These are phyloP conservation scores for Magallana angulata DNA, from an alignment of 1,140 invertebrate species.

Conservation along the genomic window DNA sequence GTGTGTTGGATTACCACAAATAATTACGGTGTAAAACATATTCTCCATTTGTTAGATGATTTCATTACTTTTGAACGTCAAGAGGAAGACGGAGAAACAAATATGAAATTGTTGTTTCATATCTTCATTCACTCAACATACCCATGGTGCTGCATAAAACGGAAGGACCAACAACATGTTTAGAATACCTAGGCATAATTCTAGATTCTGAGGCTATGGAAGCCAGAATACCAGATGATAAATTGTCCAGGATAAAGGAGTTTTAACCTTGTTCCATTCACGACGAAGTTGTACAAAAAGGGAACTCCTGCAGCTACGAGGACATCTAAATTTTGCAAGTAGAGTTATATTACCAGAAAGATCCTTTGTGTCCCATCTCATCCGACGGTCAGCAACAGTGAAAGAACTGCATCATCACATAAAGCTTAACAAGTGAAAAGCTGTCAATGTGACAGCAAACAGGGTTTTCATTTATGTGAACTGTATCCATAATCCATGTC, in stretches of 20 bases:
- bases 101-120: background rate
- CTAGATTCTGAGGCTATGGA: slow-evolving; percentile 42
- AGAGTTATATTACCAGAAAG: slow-evolving; percentile 39
- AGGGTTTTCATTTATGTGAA: too few relatives aligned
- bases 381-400: background rate
- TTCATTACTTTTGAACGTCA: too few relatives aligned
- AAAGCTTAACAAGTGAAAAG: background rate
- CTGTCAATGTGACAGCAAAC: too few relatives aligned
- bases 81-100: background rate
- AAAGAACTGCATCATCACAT: slow-evolving; percentile 42
- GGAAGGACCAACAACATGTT: slow-evolving; percentile 28
- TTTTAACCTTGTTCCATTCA: background rate
- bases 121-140: background rate
- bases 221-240: slow-evolving; percentile 37
- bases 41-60: too few relatives aligned
- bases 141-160: slow-evolving; percentile 39
- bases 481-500: too few relatives aligned
- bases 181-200: slow-evolving; percentile 48
- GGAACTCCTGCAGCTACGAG: slow-evolving; percentile 43
- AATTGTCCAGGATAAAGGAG: slow-evolving; percentile 37
- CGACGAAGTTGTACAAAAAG: slow-evolving; percentile 43
- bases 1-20: too few relatives aligned
- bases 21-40: too few relatives aligned
- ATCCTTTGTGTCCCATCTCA: slow-evolving; percentile 45
- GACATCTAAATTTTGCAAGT: slow-evolving; percentile 48